Evolutionary conservation across 2,888 invertebrate genomes (phyloP).

Genomic region (Mesorhabditis belari): DNA sequence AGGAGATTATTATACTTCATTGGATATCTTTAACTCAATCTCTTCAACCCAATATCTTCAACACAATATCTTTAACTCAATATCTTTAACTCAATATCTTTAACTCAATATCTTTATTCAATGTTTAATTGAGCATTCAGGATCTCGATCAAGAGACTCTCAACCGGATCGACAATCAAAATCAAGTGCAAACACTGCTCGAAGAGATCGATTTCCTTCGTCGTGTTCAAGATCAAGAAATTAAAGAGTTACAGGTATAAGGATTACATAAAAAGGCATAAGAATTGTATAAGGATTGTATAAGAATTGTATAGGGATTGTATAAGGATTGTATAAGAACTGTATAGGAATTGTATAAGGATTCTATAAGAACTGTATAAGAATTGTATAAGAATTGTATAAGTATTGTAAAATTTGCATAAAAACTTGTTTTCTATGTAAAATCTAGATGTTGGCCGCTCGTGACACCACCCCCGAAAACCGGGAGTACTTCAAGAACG

Average conservation of each 20-base stretch:
- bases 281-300: too few relatives aligned
- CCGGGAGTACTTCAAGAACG: slow-evolving; percentile 60
- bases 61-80: too few relatives aligned
- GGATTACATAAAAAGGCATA: background rate
- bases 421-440: slow-evolving; percentile 31
- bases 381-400: slow-evolving; percentile 46
- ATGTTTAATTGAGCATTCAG: slow-evolving; percentile 34
- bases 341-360: too few relatives aligned
- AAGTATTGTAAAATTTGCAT: slow-evolving; percentile 58
- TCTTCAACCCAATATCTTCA: too few relatives aligned
- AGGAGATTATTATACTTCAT: background rate
- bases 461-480: slow-evolving; percentile 58
- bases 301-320: too few relatives aligned
- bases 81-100: too few relatives aligned
- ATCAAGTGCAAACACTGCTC: slow-evolving; percentile 57
- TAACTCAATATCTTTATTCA: too few relatives aligned
- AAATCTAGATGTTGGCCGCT: slow-evolving; percentile 55
- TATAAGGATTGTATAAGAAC: too few relatives aligned
- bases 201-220: slow-evolving; percentile 59
- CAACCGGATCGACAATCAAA: slow-evolving; percentile 57
- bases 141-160: slow-evolving; percentile 59
- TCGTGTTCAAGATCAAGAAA: slow-evolving; percentile 57
- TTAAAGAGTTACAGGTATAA: slow-evolving; percentile 9
- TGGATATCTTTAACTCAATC: too few relatives aligned
- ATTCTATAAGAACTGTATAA: too few relatives aligned